A percentile compares a stretch with the other conserved stretches of the same genome.
phyloP scores from a whole-genome alignment of 1,140 invertebrate species.

The Brachionus manjavacas region DNA sequence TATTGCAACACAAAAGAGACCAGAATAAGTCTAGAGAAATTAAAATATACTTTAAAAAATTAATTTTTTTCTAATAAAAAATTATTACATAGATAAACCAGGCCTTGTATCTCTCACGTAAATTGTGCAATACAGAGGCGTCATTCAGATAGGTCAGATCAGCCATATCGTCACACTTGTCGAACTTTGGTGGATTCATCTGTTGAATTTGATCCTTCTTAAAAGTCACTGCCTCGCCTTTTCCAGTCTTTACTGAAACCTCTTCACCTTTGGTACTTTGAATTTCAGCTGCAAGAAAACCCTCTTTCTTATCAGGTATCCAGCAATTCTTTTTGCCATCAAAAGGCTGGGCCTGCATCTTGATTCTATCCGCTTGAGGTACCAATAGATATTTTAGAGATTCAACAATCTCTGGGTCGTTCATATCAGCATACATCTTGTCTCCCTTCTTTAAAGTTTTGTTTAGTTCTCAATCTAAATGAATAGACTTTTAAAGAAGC shows the following conservation, averaged over 20 bases:
- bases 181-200: constrained; percentile 99
- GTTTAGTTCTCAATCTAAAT: constrained; percentile 3
- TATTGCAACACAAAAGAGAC: constrained; percentile 99
- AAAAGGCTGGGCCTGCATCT: constrained; percentile 81
- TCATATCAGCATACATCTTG: constrained; percentile 39
- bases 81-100: constrained; percentile 94
- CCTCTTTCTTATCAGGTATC: constrained; percentile 94
- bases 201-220: constrained; percentile 95
- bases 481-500: neutral
- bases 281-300: constrained; percentile 92
- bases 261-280: constrained; percentile 95
- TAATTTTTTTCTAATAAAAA: neutral
- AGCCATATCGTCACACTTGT: constrained; percentile 99
- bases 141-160: constrained; percentile 99
- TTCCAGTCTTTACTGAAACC: constrained; percentile 72
- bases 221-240: constrained; percentile 63
- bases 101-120: constrained; percentile 93
- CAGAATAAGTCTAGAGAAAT: constrained; percentile 85
- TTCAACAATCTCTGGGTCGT: constrained; percentile 41
- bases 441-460: neutral
- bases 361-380: constrained; percentile 41
- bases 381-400: constrained; percentile 40
- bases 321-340: constrained; percentile 99
- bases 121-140: constrained; percentile 95
- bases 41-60: no score